These are phyloP conservation scores for Mionectes olivaceus DNA, from an alignment of 2,797 vertebrate species.

Conservation along the genomic window DNA sequence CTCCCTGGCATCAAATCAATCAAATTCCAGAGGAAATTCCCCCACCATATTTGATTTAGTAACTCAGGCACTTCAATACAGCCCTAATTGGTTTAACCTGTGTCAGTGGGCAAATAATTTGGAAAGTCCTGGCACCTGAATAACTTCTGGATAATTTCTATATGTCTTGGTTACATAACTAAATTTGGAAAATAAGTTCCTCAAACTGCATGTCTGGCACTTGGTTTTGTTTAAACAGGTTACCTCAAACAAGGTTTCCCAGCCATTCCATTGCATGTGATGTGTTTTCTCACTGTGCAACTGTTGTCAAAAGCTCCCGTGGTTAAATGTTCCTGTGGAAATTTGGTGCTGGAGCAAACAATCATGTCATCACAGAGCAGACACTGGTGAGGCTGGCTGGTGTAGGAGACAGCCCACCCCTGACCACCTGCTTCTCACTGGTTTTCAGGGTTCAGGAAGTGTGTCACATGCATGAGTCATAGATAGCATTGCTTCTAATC, in stretches of 20 bases:
- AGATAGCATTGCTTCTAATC: background rate
- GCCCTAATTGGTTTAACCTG: background rate
- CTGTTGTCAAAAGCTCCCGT: background rate
- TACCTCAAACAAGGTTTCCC: background rate
- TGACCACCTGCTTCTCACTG: background rate
- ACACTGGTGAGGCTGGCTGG: background rate
- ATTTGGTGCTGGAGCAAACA: background rate
- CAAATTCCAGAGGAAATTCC: background rate
- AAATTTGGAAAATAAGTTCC: background rate
- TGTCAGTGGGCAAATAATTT: background rate
- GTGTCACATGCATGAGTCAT: background rate
- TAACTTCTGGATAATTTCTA: background rate
- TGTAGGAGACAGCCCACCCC: background rate
- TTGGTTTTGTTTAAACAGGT: background rate
- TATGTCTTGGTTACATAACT: background rate
- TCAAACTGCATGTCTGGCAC: background rate
- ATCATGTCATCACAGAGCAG: background rate
- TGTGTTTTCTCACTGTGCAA: background rate
- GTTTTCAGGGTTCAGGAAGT: background rate
- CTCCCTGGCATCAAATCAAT: background rate
- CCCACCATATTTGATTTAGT: background rate
- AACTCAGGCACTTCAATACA: background rate
- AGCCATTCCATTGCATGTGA: background rate
- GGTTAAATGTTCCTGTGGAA: background rate
- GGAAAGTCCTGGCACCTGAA: background rate